Evolutionary conservation across 2,888 invertebrate genomes (phyloP).

Genomic region (Caenorhabditis plicata): DNA sequence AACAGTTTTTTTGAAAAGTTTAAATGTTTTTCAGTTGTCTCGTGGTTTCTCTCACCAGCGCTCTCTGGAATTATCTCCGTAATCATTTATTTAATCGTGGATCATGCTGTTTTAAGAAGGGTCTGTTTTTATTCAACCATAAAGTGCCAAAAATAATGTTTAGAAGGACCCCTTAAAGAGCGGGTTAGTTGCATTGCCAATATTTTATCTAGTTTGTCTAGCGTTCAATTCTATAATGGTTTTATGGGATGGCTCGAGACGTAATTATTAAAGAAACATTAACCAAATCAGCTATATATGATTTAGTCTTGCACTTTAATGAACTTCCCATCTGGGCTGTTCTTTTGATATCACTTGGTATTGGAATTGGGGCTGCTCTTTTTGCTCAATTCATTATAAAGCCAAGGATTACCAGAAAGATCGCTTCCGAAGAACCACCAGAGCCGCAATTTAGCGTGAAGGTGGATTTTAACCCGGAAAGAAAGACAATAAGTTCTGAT

Average conservation of each 20-base stretch:
- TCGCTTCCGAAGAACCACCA: conserved; percentile 28
- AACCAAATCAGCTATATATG: neutral
- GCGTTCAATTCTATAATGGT: conserved; percentile 89
- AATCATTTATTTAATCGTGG: conserved; percentile 78
- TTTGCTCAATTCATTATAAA: conserved; percentile 53
- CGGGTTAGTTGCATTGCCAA: conserved; percentile 84
- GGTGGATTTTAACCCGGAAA: neutral
- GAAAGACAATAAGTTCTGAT: neutral
- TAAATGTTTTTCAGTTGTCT: conserved; percentile 73
- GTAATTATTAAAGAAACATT: conserved; percentile 5
- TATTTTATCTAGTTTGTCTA: conserved; percentile 89
- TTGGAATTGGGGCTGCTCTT: conserved; percentile 72
- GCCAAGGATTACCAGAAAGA: conserved; percentile 46
- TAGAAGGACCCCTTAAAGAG: conserved; percentile 40
- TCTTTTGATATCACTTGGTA: conserved; percentile 72
- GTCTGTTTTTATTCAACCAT: no score
- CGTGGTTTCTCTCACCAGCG: conserved; percentile 94
- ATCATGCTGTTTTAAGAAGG: conserved; percentile 74
- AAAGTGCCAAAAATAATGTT: no score
- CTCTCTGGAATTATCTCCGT: conserved; percentile 86
- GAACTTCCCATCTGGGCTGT: conserved; percentile 78
- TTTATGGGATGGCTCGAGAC: conserved; percentile 82
- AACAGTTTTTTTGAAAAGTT: neutral
- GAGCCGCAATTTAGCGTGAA: conserved; percentile 8
- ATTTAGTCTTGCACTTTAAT: conserved; percentile 82